Evolutionary conservation across 2,797 vertebrate species (phyloP).

Genomic region (Sebastes steindachneri): DNA sequence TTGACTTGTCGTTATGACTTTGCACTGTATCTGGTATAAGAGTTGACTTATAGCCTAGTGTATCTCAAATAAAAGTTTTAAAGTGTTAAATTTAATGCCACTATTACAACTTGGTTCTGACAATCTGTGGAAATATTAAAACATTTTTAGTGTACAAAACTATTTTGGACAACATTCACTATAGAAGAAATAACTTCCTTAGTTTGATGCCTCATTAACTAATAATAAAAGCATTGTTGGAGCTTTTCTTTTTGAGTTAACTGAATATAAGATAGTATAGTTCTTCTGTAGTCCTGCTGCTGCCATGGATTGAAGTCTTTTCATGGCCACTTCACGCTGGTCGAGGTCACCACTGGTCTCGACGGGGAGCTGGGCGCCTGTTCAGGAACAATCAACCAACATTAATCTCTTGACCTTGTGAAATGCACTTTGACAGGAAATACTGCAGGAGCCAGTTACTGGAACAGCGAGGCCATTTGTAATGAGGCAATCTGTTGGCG

Average conservation of each 20-base stretch:
- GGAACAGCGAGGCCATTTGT: not conserved
- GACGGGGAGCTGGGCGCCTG: slow-evolving; percentile 84
- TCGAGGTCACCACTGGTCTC: slow-evolving; percentile 80
- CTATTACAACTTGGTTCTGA: not conserved
- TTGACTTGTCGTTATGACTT: not conserved
- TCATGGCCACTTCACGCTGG: slow-evolving; percentile 16
- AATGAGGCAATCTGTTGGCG: not conserved
- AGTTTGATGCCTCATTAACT: not conserved
- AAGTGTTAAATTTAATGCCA: not conserved
- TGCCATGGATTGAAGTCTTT: slow-evolving; percentile 14
- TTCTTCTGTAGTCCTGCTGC: slow-evolving; percentile 26
- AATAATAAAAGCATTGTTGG: not conserved
- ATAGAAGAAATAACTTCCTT: not conserved
- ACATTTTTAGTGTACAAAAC: not conserved
- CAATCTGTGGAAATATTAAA: not conserved
- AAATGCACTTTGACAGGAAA: slow-evolving; percentile 16
- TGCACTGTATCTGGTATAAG: not conserved
- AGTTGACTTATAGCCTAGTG: not conserved
- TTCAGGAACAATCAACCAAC: slow-evolving; percentile 79
- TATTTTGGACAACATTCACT: not conserved
- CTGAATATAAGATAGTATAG: not conserved
- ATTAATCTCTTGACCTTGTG: slow-evolving; percentile 56
- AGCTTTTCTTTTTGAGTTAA: not conserved
- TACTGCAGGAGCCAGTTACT: not conserved
- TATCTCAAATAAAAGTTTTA: not conserved